Base-by-base conservation (phyloP, 2,113 vertebrate genomes). In the Solea senegalensis region DNA sequence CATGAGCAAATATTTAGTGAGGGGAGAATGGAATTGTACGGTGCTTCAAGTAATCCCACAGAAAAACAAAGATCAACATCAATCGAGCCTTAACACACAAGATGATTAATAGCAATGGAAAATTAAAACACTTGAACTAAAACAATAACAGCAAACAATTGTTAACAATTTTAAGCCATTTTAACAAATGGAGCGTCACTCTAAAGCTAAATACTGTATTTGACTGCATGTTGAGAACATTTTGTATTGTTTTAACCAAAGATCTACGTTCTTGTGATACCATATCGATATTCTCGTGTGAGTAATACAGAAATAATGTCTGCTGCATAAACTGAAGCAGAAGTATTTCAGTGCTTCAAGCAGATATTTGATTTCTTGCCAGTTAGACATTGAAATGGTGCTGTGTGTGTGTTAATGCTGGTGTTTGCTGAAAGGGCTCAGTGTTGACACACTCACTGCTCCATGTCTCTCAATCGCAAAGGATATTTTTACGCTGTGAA, bases 1-100 rank as follows among this genome's bases (percentile, higher is more conserved):
- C 9, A 39, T 52, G 13, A 64, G 15, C 27, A 71, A 74, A 78
- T 43, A 76, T 69, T 81, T 43, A 51, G 7, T 48, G 52, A 16
- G 43, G 39, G 15, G 46, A 46, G 39, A 76, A 41, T 12, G 58
- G 52, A 1, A 62, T 65, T 55, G 40, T 54, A 26, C 54, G 34
- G 39, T 10, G 34, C 3, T 56, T 51, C 45, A 56, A 49, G 57
- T 45, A 59, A 55, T 62, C 39, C 50, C 10, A 69, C 14, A 45
- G 44, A 43, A 46, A 45, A 69, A 69, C 3, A 74, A 52, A 56
- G 26, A 59, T 46, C 4, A 52, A 16, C 44, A 41, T 14, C 15
- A 28, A 4, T 72, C 11, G 50, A 61, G 28, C 48, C 14, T 28
- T 44, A 62, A 26, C 8, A 21, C 34, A 65, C 48, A 58, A 74